Base-by-base conservation (phyloP, 2,888 invertebrate species). In the Matsumyia berberina region DNA sequence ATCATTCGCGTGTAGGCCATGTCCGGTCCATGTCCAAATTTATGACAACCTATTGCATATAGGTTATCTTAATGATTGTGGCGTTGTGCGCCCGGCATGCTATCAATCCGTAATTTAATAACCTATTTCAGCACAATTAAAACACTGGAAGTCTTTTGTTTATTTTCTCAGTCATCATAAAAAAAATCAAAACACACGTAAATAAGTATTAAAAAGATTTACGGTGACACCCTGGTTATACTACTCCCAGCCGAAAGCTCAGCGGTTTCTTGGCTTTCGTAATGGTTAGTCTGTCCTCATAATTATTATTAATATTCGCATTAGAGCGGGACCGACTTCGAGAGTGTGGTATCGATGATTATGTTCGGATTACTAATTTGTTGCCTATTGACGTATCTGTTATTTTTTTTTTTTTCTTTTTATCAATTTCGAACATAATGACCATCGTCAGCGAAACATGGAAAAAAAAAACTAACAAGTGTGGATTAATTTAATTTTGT, bases 321-420 rank as follows among this genome's bases (percentile, higher is more conserved):
- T 77, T 60, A 29, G 11, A 5, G 5, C 66, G 31, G 15, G 35
- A 9, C 35, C 39, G 12, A 66, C 15, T 24, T 24, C 24, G 15
- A 29, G 17, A 19, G 55, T n/a, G 53, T 44, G 42, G 55, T n/a
- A 35, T 55, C 31, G 24, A 51, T 66, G 49, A 12, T 62, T 64
- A 67, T 33, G 8, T 57, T 73, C 35, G 53, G 60, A 80, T 80
- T 67, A 73, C 58, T 46, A 29, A 74, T 73, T 53, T 53, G 24
- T 15, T 55, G 42, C 1, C 53, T 60, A 60, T 67, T 74, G 73
- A 60, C 58, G 37, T 60, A 58, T 64, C 8, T 42, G 55, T 33
- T 33, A 17, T 53, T 55, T 44, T 57, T 19, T 58, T 67, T 12
- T 42, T 49, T 46, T 29, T 29, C 9, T 37, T 42, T 49, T 12